Base-by-base conservation (phyloP, 2,797 vertebrate species). In the Hyperoplus immaculatus region DNA sequence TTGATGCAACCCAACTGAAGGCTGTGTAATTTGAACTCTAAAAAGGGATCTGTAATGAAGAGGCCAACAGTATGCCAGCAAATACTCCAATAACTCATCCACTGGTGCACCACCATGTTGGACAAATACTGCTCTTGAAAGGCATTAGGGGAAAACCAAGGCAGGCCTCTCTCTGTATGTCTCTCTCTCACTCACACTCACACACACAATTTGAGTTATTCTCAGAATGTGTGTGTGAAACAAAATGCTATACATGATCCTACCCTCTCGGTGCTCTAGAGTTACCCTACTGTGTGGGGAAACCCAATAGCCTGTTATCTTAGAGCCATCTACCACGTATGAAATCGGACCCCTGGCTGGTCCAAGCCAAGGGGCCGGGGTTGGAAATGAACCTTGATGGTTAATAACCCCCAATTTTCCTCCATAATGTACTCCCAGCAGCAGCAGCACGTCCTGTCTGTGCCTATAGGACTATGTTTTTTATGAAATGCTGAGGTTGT, bases 241-340 rank as follows among this genome's bases (percentile, higher is more conserved):
- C 92, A 90, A 93, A 95, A 93, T 53, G 91, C 94, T 92, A 83
- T 76, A 91, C 88, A 90, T 78, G 87, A 89, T 92, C 88, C 87
- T 75, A 86, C 84, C 93, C 91, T 94, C 90, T 90, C 75, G 43
- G 89, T 72, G 85, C 90, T 94, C 94, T 95, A 87, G 83, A 93
- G 93, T 95, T 95, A 92, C 94, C 90, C 85, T 77, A 87, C 92
- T 95, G 93, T 94, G 91, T 83, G 86, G 87, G 79, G 94, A 93
- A 95, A 95, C 93, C 88, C 86, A 89, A 95, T 94, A 94, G 93
- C 88, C 93, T 93, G 91, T 93, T 95, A 94, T 95, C 94, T 94
- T 86, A 85, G 88, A 89, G 87, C 83, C 87, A 87, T 94, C 92
- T 92, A 91, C 91, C 90, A 89, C 89, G 77, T 92, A 91, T 93